phyloP scores from a whole-genome alignment of 2,113 vertebrate genomes.

The Dinomys branickii region DNA sequence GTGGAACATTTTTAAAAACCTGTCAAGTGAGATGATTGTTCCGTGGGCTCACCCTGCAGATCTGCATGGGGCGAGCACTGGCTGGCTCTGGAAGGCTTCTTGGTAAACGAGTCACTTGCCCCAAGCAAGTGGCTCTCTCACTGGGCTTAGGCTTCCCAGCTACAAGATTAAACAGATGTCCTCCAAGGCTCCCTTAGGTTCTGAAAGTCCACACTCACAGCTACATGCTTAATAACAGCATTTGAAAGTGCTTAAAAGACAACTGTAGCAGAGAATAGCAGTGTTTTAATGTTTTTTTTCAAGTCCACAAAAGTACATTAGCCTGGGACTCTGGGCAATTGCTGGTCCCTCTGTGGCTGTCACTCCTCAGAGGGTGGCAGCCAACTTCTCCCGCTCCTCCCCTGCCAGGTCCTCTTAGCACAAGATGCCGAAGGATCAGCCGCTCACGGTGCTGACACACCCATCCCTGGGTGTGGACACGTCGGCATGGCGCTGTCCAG shows the following conservation, averaged over 20 bases:
- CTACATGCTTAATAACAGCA: not conserved
- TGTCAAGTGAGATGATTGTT: not conserved
- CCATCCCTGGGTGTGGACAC: accelerated
- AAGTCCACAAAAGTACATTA: not conserved
- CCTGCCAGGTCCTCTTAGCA: not conserved
- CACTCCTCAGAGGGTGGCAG: accelerated
- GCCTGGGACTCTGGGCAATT: not conserved
- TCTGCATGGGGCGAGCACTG: not conserved
- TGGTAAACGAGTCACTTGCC: not conserved
- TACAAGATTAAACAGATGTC: not conserved
- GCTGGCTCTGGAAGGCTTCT: not conserved
- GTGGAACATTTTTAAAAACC: not conserved
- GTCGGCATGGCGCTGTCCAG: accelerated
- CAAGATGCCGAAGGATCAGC: accelerated
- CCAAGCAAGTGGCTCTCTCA: not conserved
- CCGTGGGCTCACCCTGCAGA: accelerated
- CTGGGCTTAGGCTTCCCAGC: not conserved
- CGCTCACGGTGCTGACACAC: accelerated
- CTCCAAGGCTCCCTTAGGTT: not conserved
- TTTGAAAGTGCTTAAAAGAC: not conserved
- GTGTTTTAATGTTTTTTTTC: not conserved
- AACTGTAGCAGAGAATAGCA: not conserved
- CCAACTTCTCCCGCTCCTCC: accelerated
- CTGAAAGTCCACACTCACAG: not conserved
- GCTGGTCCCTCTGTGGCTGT: accelerated